Conservation (phyloP, 1,140 invertebrate genomes). For the Dysdera silvatica region DNA sequence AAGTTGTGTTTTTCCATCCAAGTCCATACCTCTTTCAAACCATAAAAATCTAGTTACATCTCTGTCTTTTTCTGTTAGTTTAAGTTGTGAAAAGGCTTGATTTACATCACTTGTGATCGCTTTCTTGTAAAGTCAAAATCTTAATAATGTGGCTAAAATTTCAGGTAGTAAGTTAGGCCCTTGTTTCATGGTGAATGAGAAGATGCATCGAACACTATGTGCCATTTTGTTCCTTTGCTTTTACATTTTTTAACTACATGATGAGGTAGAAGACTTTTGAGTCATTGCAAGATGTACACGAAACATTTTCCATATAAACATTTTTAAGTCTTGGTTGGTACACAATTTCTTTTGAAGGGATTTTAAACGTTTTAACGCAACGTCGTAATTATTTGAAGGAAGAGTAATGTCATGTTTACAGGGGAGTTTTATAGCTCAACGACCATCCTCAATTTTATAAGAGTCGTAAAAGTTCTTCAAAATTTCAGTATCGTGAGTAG, state of each 20-base stretch:
- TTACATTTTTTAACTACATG: not conserved
- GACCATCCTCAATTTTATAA: slow-evolving; percentile 3
- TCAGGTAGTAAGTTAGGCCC: slow-evolving; percentile 15
- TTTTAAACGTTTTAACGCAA: not conserved
- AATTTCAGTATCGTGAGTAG: not conserved
- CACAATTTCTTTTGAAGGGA: slow-evolving; percentile 5
- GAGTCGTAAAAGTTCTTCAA: not conserved
- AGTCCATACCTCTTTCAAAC: too few relatives aligned
- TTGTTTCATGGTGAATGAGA: slow-evolving; percentile 2
- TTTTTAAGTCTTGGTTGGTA: not conserved
- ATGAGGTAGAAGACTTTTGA: too few relatives aligned
- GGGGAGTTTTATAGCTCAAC: slow-evolving; percentile 2
- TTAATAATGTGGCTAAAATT: not conserved
- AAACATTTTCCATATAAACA: not conserved
- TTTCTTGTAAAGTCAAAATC: slow-evolving; percentile 9
- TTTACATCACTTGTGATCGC: slow-evolving; percentile 5
- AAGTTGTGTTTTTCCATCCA: too few relatives aligned
- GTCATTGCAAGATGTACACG: not conserved
- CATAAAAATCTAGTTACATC: slow-evolving; percentile 14
- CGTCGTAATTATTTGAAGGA: not conserved
- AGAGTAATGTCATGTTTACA: not conserved
- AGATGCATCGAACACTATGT: not conserved
- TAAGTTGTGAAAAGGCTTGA: slow-evolving; percentile 13
- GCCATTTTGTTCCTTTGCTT: not conserved
- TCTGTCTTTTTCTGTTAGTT: slow-evolving; percentile 8